These are phyloP conservation scores for Aphelocoma coerulescens DNA, from an alignment of 2,113 vertebrate species.

Conservation along the genomic window DNA sequence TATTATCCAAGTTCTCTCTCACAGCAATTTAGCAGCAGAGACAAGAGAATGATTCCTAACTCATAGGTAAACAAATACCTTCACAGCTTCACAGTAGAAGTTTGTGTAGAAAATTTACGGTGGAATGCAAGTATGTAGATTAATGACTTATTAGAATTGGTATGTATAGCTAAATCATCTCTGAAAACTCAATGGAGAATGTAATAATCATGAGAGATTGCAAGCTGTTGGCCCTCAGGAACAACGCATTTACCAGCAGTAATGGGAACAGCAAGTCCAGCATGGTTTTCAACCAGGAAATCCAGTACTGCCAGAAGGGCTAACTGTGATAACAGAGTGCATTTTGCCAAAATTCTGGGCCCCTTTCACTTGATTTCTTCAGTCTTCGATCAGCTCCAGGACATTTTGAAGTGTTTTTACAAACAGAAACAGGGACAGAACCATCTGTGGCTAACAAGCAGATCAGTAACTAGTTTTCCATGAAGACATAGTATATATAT, in stretches of 20 bases:
- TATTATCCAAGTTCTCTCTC: not conserved
- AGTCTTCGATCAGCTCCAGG: not conserved
- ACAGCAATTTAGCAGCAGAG: not conserved
- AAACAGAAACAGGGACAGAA: not conserved
- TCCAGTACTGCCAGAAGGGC: not conserved
- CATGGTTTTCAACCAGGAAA: not conserved
- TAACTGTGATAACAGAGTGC: not conserved
- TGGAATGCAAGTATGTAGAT: not conserved
- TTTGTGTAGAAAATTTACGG: not conserved
- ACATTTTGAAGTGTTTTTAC: not conserved
- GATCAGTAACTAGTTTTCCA: not conserved
- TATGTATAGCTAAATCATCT: not conserved
- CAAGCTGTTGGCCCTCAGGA: not conserved
- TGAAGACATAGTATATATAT: rapidly evolving
- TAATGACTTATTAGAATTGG: not conserved
- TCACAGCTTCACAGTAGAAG: not conserved
- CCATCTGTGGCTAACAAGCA: not conserved
- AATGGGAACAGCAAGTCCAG: not conserved
- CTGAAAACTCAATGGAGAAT: not conserved
- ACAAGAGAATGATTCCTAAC: not conserved
- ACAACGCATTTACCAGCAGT: not conserved
- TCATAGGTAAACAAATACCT: not conserved
- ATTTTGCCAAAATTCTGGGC: not conserved
- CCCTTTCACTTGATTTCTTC: not conserved
- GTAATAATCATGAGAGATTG: not conserved